These are phyloP conservation scores for Crotophaga sulcirostris DNA, from an alignment of 2,113 vertebrate genomes.

Conservation along the genomic window DNA sequence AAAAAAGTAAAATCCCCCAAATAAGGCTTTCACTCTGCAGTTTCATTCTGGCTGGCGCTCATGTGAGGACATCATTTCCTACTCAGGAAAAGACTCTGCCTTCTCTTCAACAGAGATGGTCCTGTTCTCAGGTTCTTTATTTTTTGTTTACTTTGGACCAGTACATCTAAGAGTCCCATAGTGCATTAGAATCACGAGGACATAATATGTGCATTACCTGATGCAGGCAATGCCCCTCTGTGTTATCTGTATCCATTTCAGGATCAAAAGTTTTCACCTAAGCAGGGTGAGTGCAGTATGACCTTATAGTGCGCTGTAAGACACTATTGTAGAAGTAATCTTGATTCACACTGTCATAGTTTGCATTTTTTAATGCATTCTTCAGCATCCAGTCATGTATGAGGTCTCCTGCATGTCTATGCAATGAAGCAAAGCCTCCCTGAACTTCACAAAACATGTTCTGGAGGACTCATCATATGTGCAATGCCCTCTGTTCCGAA, in stretches of 20 bases:
- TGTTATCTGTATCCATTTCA: neutral
- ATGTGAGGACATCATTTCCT: neutral
- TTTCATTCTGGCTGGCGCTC: neutral
- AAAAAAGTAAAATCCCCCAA: neutral
- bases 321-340: neutral
- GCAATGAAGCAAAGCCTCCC: neutral
- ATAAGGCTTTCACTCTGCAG: neutral
- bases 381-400: neutral
- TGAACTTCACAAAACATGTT: accelerated
- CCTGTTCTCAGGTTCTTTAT: neutral
- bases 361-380: neutral
- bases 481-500: neutral
- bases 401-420: neutral
- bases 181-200: neutral
- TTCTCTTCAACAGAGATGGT: neutral
- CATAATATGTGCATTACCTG: neutral
- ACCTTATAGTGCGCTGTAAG: too few species aligned
- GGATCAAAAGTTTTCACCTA: neutral
- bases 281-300: neutral
- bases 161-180: neutral
- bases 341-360: neutral
- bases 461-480: accelerated
- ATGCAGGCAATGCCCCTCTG: neutral
- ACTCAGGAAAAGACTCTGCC: neutral
- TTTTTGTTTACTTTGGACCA: constrained; percentile 8